Base-by-base conservation (phyloP, 2,797 vertebrate species). In the Enteromius paludinosus region DNA sequence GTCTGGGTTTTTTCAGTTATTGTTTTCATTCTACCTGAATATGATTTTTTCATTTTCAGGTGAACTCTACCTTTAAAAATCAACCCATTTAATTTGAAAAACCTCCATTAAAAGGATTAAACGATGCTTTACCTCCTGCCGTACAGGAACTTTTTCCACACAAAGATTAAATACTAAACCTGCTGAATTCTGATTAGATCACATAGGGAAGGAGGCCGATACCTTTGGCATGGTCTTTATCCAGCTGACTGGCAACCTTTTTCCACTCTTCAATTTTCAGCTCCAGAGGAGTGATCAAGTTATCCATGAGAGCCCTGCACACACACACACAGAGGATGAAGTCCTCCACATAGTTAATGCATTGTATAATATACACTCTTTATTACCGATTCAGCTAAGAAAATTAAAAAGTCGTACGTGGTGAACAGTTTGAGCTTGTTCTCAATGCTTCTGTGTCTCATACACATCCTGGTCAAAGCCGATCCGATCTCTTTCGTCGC, bases 211-310 rank as follows among this genome's bases (percentile, higher is more conserved):
- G 15, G 61, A 54, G 61, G 49, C 25, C 4, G 56, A 0, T 89
- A 96, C 95, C 96, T 95, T 96, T 96, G 70, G 95, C 93, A 0
- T 96, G 96, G 84, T 96, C 96, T 83, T 96, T 96, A 90, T 96
- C 96, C 70, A 96, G 92, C 90, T 95, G 95, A 87, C 89, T 91
- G 25, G 95, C 93, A 72, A 91, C 92, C 82, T 96, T 96, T 30
- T 95, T 96, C 96, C 96, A 96, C 89, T 96, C 95, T 79, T 96
- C 96, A 85, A 96, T 94, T 84, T 95, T 96, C 66, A 93, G 11
- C 88, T 96, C 95, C 78, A 96, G 86, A 0, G 96, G 96, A 41
- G 87, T 91, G 87, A 96, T 94, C 76, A 96, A 91, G 86, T 93
- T 92, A 87, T 96, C 95, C 59, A 95, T 94, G 1, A 96, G 92